Conservation (phyloP, 2,888 invertebrate genomes). For the Rhodophaea formosa region DNA sequence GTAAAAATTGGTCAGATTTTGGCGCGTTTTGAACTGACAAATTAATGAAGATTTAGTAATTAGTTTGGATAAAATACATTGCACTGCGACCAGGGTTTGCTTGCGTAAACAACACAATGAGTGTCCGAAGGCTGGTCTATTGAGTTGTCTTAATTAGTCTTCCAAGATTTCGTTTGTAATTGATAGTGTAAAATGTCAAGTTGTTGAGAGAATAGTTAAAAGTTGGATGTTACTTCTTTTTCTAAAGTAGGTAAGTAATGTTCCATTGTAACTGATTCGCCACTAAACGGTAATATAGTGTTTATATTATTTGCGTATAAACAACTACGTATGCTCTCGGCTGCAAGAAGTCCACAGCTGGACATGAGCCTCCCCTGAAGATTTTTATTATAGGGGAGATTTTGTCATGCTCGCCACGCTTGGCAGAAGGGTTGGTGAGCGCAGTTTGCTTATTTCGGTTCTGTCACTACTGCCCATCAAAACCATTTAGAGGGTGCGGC, state of each 20-base stretch:
- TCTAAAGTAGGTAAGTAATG: not conserved
- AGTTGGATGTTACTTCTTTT: not conserved
- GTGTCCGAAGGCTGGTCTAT: conserved; percentile 47
- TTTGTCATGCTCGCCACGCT: no score
- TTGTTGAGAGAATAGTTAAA: not conserved
- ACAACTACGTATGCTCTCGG: no score
- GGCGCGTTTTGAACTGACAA: conserved; percentile 42
- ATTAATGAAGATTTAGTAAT: conserved; percentile 66
- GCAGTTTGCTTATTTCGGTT: no score
- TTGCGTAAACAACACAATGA: conserved; percentile 59
- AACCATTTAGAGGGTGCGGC: no score
- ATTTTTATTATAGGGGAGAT: no score
- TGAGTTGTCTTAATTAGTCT: conserved; percentile 43
- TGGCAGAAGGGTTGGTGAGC: no score
- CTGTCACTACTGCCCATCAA: no score
- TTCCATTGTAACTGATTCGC: no score
- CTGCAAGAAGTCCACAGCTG: no score
- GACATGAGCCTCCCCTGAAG: no score
- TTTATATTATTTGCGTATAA: no score
- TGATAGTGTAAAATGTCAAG: conserved; percentile 24
- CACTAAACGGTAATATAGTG: no score
- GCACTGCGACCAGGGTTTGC: conserved; percentile 36
- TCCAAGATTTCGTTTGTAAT: conserved; percentile 34
- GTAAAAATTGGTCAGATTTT: conserved; percentile 27
- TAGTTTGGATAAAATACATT: conserved; percentile 43